Conservation (phyloP, 1,140 invertebrate genomes). For the Bilobella aurantiaca region DNA sequence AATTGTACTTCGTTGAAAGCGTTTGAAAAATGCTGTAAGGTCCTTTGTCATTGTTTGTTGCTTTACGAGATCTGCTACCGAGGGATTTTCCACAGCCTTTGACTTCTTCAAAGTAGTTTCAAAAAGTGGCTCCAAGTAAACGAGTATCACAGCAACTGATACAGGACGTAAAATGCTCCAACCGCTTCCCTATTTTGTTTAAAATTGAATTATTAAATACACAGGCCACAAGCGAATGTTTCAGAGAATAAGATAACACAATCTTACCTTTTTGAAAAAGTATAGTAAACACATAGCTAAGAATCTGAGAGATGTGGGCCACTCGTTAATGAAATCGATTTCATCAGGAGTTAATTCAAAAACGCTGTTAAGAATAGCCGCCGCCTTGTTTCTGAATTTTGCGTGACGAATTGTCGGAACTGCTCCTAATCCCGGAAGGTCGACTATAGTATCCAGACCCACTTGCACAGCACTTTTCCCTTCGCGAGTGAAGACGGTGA, state of each 20-base stretch:
- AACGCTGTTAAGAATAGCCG: background rate
- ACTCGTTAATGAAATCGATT: background rate
- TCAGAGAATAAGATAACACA: background rate
- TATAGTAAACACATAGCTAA: background rate
- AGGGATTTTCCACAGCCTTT: background rate
- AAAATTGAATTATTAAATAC: background rate
- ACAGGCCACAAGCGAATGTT: background rate
- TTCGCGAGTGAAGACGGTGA: constrained; percentile 2
- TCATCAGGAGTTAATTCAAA: background rate
- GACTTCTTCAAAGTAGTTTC: background rate
- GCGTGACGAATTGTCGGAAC: background rate
- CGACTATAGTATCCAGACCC: background rate
- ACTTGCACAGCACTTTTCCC: background rate
- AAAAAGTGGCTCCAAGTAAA: background rate
- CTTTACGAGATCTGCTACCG: background rate
- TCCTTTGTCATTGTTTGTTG: background rate
- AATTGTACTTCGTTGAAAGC: background rate
- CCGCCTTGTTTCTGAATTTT: background rate
- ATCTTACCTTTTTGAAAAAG: constrained; percentile 6
- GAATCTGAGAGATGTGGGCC: constrained; percentile 6
- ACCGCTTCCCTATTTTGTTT: background rate
- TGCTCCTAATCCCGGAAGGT: background rate
- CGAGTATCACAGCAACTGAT: background rate
- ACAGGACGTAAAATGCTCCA: background rate
- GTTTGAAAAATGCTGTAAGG: background rate